Conservation (phyloP, 2,113 vertebrate species). For the Rattus rattus region DNA sequence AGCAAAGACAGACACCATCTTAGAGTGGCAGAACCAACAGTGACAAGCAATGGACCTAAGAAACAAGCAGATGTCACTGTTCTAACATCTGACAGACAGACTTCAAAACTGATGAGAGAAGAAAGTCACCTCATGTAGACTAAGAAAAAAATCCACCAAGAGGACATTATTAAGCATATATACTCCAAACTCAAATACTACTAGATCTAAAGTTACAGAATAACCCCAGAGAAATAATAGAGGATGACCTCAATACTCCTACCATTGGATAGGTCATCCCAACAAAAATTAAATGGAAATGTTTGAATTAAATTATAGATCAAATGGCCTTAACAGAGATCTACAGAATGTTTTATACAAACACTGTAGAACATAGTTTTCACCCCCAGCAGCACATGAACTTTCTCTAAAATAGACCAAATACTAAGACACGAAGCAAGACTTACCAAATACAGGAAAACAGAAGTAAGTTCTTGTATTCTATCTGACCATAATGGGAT, state of each 20-base stretch:
- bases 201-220: background rate
- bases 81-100: background rate
- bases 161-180: background rate
- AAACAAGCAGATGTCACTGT: background rate
- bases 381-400: background rate
- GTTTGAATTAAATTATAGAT: background rate
- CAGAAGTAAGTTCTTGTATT: background rate
- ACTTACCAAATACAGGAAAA: background rate
- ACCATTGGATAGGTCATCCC: too few relatives aligned
- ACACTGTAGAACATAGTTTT: background rate
- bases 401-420: background rate
- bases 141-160: background rate
- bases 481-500: background rate
- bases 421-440: background rate
- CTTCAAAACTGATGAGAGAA: background rate
- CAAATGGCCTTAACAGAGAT: background rate
- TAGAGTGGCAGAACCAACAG: background rate
- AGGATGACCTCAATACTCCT: background rate
- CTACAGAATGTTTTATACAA: background rate
- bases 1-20: background rate
- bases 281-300: background rate
- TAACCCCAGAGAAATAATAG: background rate
- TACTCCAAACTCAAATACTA: background rate
- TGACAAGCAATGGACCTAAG: background rate
- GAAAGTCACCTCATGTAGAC: background rate